Conservation (phyloP, 2,797 vertebrate genomes). For the Thunnus albacares region DNA sequence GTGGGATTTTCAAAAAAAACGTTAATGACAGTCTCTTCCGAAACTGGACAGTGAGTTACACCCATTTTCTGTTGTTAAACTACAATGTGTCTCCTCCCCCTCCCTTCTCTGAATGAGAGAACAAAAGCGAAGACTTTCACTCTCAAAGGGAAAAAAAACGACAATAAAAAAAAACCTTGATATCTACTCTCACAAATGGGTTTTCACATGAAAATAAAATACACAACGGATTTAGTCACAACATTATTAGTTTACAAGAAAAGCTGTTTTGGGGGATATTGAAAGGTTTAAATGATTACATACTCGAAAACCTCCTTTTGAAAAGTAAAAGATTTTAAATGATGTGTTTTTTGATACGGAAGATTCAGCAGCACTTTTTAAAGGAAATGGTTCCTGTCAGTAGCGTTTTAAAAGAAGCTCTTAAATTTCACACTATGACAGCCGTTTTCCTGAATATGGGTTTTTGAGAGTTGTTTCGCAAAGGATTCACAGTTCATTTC, state of each 20-base stretch:
- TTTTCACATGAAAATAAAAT: conserved; percentile 19
- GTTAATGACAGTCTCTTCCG: conserved; percentile 41
- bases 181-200: neutral
- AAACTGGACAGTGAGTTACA: conserved; percentile 44
- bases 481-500: conserved; percentile 35
- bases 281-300: conserved; percentile 16
- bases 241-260: conserved; percentile 13
- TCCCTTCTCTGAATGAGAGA: conserved; percentile 3
- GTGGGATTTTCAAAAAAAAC: conserved; percentile 13
- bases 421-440: conserved; percentile 34
- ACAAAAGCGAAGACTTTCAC: neutral
- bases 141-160: neutral
- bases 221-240: conserved; percentile 1
- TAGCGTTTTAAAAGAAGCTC: conserved; percentile 9
- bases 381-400: conserved; percentile 21
- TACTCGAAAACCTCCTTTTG: conserved; percentile 5
- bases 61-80: conserved; percentile 72
- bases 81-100: neutral
- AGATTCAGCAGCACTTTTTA: conserved; percentile 28
- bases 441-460: conserved; percentile 14
- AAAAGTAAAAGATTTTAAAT: conserved; percentile 22
- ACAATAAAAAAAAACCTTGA: neutral
- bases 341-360: conserved; percentile 3
- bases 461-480: conserved; percentile 18
- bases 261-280: neutral